Base-by-base conservation (phyloP, 2,113 vertebrate genomes). In the Petrocephalus zakoni region DNA sequence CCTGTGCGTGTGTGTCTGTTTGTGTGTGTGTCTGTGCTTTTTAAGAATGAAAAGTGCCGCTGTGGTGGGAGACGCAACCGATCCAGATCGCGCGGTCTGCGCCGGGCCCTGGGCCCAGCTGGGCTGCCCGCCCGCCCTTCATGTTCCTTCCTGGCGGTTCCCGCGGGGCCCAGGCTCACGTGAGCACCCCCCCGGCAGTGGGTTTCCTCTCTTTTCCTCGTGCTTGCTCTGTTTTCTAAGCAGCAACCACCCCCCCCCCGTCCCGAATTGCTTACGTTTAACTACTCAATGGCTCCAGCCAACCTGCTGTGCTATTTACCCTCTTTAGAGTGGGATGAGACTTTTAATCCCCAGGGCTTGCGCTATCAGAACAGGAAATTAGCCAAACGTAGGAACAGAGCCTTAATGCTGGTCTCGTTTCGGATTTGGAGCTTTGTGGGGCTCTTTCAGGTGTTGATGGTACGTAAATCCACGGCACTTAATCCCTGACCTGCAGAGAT, bases 401-500 rank as follows among this genome's bases (percentile, higher is more conserved):
- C 81, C 89, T 88, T 87, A 83, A 88, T 11, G 47, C 88, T 11
- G 0, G 37, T 37, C 72, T 34, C 49, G 5, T 82, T 75, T 61
- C 53, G 85, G 78, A 78, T 84, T 52, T 53, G 25, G 84, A 55
- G 51, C 58, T 49, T 68, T 89, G 87, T 37, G 85, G 78, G 89
- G 88, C 88, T 88, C 83, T 88, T 91, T 91, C 90, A 92, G 92
- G 90, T 92, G 90, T 91, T 82, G 87, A 49, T 89, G 88, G 85
- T 91, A 91, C 86, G 89, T 90, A 92, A 91, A 92, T 89, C 89
- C 87, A 86, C 47, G 42, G 42, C 64, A 72, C 75, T 52, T 93
- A 93, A 93, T 92, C 90, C 90, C 85, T 53, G 64, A 75, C 61
- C 84, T 55, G 49, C 19, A 86, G 51, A 53, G n/a, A n/a, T 89